Base-by-base conservation (phyloP, 2,888 invertebrate species). In the Cyaniris semiargus region DNA sequence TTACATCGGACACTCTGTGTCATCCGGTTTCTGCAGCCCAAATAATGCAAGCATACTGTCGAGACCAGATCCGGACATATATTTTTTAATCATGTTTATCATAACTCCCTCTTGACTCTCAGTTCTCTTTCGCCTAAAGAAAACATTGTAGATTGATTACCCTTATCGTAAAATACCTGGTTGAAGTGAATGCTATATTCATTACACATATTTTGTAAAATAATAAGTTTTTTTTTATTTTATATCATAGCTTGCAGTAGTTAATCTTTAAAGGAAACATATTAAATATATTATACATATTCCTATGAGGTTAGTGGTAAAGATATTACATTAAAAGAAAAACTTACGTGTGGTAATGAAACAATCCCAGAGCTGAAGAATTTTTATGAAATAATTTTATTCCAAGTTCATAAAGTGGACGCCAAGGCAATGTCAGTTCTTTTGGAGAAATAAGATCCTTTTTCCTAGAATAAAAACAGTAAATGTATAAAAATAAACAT, bases 401-500 rank as follows among this genome's bases (percentile, higher is more conserved):
- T 78, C 95, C 95, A 70, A 97, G 87, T 8, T 96, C 95, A 86
- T 97, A 97, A 10, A 99, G 91, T 15, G 98, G 98, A 82, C 96
- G 94, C 99, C 99, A 99, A 76, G 96, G 96, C 79, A 99, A 91
- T 79, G 95, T 95, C 78, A 99, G 86, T 80, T 99, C 98, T 79
- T 96, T 95, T 56, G 97, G 96, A 3, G 96, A 95, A 81, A 98
- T 89, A 80, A 98, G 91, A 84, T 96, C 95, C 82, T 95, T 95
- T 91, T 98, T 98, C 84, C 98, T 98, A 38, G 21, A 78, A 80
- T 86, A 79, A 88, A 88, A 80, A 18, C 5, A 8, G 13, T 5
- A 44, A n/a, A 38, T 7, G 21, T 44, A 38, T 31, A 38, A 38
- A 71, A 60, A 70, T 34, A 53, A n/a, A 34, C 27, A 27, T 58